Evolutionary conservation across 2,113 vertebrate genomes (phyloP), one percentile per base, ranked within the genome.

Genomic region (Cairina moschata): DNA sequence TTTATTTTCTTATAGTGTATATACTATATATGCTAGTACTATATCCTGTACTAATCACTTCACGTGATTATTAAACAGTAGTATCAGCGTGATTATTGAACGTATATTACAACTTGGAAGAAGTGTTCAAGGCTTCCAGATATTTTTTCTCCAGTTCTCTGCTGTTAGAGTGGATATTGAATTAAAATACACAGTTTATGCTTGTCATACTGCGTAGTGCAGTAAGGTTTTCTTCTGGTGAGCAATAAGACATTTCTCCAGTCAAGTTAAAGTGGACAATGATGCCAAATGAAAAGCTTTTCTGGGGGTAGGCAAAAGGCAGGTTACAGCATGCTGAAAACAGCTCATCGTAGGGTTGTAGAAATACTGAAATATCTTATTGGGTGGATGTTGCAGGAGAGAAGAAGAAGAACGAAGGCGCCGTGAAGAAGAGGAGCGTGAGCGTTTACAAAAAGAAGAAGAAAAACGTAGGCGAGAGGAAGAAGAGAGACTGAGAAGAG

Each of bases 351-450:
- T 71, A 90, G 71, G 88, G 26, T 25, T 85, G 65, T 91, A 85
- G 93, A 73, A 42, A 34, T 68, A 50, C 83, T 93, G 71, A 67
- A 94, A 63, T 90, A 88, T 56, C 83, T 97, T 44, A 93, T 20
- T 90, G 95, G 60, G 76, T 83, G 95, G 83, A 66, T 96, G 29
- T 93, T 87, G 32, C 96, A 99, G 99, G 97, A 99, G 97, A 94
- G 99, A 99, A 95, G 99, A 99, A 86, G 99, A 99, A 83, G 99
- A 99, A 88, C 98, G 98, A 15, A 98, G 98, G 90, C 98, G 97
- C 16, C 97, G 68, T 63, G 99, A 99, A 55, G 99, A 99, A 28
- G 99, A 99, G 89, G 99, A 99, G 89, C 96, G 97, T 71, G 99
- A 99, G 74, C 98, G 98, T 34, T 97, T 98, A 68, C 98, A 98